Evolutionary conservation across 2,888 invertebrate species (phyloP), one percentile per base, ranked within the genome.

Genomic region (Melipona bicolor): DNA sequence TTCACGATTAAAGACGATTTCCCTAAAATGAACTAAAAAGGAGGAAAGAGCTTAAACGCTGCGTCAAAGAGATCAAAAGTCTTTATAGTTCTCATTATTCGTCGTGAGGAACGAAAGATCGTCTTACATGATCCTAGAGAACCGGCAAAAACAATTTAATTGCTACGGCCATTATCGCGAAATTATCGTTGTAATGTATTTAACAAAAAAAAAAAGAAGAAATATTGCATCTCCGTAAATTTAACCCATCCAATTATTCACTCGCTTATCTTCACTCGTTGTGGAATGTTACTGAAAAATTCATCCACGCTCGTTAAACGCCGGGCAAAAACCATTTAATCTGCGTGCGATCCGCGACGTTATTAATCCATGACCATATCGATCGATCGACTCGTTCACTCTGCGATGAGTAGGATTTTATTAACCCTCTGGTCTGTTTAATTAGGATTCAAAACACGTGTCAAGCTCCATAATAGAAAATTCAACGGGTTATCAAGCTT

Each of bases 381-480:
- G 49, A 74, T 70, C 50, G 36, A 36, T 36, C 69, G 54, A 43
- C n/a, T 49, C 59, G 21, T 21, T 59, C 50, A 70, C 49, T 52
- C 71, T n/a, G 72, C 24, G 65, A 32, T 19, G 59, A 52, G 13
- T n/a, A 19, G 43, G 67, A 77, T 71, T 71, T 72, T 71, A 59
- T 54, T 77, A 72, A 52, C 61, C 32, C 27, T 59, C n/a, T 54
- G 71, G 61, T 65, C 50, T 67, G 59, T 71, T 71, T 72, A 61
- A 78, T 78, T 72, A 27, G 52, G 61, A 62, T 78, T 78, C 70
- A 67, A 56, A 64, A 43, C 17, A 27, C 65, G 21, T 13, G 69
- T 32, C 43, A 79, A 70, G 70, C 65, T 75, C 61, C 74, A 59
- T 65, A 36, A 21, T 70, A 36, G 74, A 49, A 74, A 79, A 80